Evolutionary conservation across 2,888 invertebrate species (phyloP).

Genomic region (Orthosia incerta): DNA sequence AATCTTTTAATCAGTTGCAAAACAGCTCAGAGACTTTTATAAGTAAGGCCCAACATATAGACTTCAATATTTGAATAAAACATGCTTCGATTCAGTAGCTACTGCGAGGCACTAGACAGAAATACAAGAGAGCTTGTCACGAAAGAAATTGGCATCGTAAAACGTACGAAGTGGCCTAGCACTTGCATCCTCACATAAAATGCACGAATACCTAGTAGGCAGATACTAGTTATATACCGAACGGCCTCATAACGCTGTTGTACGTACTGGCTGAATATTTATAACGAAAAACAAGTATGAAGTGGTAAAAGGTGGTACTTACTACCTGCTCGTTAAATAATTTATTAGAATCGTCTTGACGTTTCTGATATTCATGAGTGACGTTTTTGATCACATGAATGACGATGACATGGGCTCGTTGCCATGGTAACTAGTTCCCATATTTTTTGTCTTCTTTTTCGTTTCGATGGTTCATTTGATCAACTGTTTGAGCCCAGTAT

Average conservation of each 20-base stretch:
- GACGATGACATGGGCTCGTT: too few relatives aligned
- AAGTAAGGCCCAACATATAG: not conserved
- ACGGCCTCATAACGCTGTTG: conserved; percentile 7
- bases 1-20: too few relatives aligned
- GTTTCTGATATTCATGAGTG: too few relatives aligned
- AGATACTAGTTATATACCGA: conserved; percentile 4
- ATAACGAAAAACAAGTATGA: not conserved
- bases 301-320: too few relatives aligned
- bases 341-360: too few relatives aligned
- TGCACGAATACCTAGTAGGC: conserved; percentile 30
- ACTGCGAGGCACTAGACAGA: conserved; percentile 46
- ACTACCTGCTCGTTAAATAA: too few relatives aligned
- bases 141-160: conserved; percentile 70
- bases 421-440: too few relatives aligned
- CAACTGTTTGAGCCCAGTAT: too few relatives aligned
- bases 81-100: conserved; percentile 51
- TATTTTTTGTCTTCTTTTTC: too few relatives aligned
- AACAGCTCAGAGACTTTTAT: too few relatives aligned
- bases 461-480: too few relatives aligned
- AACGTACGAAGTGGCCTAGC: conserved; percentile 52
- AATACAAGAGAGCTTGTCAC: conserved; percentile 64
- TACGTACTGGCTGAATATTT: conserved; percentile 13
- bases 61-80: conserved; percentile 31
- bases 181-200: conserved; percentile 47
- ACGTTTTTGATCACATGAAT: too few relatives aligned